Evolutionary conservation across 2,113 vertebrate genomes (phyloP).

Genomic region (Tringa solitaria): DNA sequence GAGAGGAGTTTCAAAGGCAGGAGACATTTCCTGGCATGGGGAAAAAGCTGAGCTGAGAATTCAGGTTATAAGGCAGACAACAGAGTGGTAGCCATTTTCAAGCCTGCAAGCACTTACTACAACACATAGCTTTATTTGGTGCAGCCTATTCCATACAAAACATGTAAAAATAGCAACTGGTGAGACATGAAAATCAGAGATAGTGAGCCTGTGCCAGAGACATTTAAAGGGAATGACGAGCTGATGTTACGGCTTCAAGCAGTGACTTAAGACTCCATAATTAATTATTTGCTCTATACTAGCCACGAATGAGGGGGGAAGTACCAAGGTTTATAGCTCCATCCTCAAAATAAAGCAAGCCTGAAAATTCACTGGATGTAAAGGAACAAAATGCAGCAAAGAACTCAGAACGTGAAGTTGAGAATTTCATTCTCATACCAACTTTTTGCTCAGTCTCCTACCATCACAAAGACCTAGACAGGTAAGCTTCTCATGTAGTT

Average conservation of each 20-base stretch:
- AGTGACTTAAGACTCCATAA: neutral
- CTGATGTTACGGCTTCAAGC: neutral
- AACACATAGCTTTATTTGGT: constrained; percentile 9
- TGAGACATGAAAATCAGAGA: constrained; percentile 2
- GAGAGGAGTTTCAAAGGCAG: neutral
- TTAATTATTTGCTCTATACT: neutral
- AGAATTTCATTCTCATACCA: neutral
- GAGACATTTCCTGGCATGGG: neutral
- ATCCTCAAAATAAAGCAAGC: neutral
- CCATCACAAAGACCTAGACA: neutral
- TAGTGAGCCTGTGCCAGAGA: neutral
- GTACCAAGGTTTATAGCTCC: neutral
- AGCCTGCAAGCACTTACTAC: neutral
- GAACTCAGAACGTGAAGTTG: neutral
- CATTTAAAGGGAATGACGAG: constrained; percentile 14
- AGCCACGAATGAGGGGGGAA: neutral
- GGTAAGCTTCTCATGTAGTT: neutral
- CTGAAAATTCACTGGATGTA: neutral
- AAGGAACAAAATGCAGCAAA: neutral
- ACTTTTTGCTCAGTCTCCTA: neutral
- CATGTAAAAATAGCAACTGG: constrained; percentile 7
- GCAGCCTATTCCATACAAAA: neutral
- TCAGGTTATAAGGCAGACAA: neutral
- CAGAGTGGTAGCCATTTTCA: constrained; percentile 45
- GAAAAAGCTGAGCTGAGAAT: constrained; percentile 1